phyloP scores from a whole-genome alignment of 2,888 invertebrate genomes.

The Hemaris fuciformis region DNA sequence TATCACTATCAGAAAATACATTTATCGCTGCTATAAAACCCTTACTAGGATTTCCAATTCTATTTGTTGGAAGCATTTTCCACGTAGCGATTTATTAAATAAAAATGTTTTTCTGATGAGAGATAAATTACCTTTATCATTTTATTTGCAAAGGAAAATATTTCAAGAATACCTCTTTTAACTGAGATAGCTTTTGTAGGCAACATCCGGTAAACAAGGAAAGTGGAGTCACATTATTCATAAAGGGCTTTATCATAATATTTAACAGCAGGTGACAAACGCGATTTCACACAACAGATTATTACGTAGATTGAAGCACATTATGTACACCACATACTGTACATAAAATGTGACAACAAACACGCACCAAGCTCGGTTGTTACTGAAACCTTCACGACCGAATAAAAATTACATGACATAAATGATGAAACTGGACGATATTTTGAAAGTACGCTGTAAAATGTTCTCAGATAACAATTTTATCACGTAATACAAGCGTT shows the following conservation, averaged over 20 bases:
- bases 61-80: too few relatives aligned
- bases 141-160: neutral
- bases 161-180: neutral
- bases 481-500: constrained; percentile 52
- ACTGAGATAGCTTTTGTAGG: neutral
- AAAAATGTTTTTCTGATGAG: too few relatives aligned
- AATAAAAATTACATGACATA: constrained; percentile 8
- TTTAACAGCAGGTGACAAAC: neutral
- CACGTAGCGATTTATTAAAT: too few relatives aligned
- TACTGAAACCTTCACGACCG: neutral
- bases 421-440: constrained; percentile 9
- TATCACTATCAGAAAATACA: too few relatives aligned
- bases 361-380: neutral
- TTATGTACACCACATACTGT: too few relatives aligned
- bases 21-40: too few relatives aligned
- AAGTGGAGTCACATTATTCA: too few relatives aligned
- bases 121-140: too few relatives aligned
- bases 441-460: constrained; percentile 17
- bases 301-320: neutral
- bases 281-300: neutral
- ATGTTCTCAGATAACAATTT: constrained; percentile 38
- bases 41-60: too few relatives aligned
- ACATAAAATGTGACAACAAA: neutral
- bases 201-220: neutral
- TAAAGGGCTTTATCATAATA: too few relatives aligned